These are phyloP conservation scores for Leptogaster cylindrica DNA, from an alignment of 2,888 invertebrate species.

Conservation along the genomic window DNA sequence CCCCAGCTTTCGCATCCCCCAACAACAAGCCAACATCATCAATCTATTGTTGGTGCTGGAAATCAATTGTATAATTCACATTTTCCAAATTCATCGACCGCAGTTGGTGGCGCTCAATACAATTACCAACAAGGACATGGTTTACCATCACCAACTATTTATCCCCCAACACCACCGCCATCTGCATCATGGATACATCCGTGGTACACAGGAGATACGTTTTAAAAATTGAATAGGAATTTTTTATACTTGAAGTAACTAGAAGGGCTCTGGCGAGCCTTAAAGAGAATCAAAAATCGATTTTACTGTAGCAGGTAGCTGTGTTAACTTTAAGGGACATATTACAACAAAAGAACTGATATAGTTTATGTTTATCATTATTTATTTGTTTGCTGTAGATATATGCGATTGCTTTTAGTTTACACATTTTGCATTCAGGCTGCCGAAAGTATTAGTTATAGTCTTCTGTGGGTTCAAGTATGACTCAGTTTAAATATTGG, in stretches of 20 bases:
- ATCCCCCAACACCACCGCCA: constrained; percentile 62
- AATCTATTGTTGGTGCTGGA: constrained; percentile 43
- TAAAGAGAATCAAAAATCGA: constrained; percentile 22
- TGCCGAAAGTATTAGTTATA: no score
- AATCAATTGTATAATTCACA: constrained; percentile 41
- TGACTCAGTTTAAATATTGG: no score
- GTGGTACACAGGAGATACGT: constrained; percentile 61
- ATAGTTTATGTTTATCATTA: constrained; percentile 26
- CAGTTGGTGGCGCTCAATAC: constrained; percentile 48
- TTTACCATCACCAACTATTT: constrained; percentile 62
- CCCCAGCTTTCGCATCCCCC: not conserved
- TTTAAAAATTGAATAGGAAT: constrained; percentile 48
- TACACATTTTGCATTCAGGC: no score
- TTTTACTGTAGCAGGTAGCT: constrained; percentile 20
- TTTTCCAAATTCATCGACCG: constrained; percentile 51
- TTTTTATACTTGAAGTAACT: not conserved
- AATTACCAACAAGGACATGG: constrained; percentile 54
- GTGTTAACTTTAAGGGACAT: constrained; percentile 3
- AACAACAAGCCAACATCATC: constrained; percentile 38
- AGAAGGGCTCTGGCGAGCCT: not conserved
- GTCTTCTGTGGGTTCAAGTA: no score
- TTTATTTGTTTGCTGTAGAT: constrained; percentile 22
- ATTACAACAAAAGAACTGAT: constrained; percentile 32
- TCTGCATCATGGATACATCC: constrained; percentile 62
- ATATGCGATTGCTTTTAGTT: no score